These are phyloP conservation scores for Eulemur coronatus DNA, from an alignment of 2,797 vertebrate species.

Conservation along the genomic window DNA sequence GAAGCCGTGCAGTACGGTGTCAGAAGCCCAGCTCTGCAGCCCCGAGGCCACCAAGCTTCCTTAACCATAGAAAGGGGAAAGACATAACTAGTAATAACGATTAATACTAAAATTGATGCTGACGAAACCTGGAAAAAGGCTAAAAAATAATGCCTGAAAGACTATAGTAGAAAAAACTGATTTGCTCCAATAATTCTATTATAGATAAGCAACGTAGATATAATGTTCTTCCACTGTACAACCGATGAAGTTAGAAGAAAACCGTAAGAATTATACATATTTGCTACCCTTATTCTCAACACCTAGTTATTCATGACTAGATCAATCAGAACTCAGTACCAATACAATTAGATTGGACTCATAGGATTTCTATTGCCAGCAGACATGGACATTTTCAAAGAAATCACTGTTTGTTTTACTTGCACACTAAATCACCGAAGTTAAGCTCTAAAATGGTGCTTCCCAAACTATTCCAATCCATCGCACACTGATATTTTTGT, in stretches of 20 bases:
- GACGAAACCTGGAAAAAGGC: background rate
- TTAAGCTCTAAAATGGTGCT: background rate
- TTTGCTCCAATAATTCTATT: background rate
- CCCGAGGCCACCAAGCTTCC: background rate
- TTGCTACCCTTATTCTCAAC: background rate
- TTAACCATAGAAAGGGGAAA: background rate
- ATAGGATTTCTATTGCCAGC: background rate
- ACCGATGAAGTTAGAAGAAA: background rate
- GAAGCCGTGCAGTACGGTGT: rapidly evolving
- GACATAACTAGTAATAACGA: background rate
- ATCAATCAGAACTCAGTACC: background rate
- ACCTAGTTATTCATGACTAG: background rate
- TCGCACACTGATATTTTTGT: background rate
- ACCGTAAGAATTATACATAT: background rate
- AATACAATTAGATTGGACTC: background rate
- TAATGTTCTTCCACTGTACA: background rate
- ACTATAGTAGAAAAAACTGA: background rate
- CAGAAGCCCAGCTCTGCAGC: background rate
- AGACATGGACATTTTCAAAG: background rate
- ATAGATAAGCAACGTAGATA: background rate
- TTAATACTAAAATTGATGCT: background rate
- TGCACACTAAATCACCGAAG: background rate
- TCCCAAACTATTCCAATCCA: background rate
- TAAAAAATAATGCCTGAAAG: background rate
- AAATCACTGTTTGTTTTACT: background rate